Conservation (phyloP, 1,140 invertebrate genomes). For the Aphis craccivora region DNA sequence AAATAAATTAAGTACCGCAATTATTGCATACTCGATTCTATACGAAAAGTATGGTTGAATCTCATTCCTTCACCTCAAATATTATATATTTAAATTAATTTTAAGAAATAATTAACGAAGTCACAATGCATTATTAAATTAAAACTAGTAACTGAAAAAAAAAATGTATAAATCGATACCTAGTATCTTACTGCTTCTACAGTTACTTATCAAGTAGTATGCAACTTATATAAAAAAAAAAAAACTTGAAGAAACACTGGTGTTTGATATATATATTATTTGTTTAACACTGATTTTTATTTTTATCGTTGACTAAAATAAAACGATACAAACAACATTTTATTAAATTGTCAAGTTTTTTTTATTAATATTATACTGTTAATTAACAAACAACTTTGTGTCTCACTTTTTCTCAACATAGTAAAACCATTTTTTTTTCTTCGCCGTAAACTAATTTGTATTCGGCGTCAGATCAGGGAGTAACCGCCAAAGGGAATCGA, state of each 20-base stretch:
- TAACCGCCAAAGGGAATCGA: background rate
- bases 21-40: too few species aligned
- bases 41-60: too few species aligned
- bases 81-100: too few species aligned
- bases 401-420: background rate
- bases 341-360: background rate
- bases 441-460: background rate
- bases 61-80: too few species aligned
- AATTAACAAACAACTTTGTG: slow-evolving; percentile 25
- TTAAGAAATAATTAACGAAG: too few species aligned
- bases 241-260: background rate
- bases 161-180: too few species aligned
- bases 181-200: too few species aligned
- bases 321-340: background rate
- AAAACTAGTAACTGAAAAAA: too few species aligned
- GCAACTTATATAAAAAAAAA: background rate
- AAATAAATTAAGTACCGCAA: too few species aligned
- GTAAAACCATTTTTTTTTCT: background rate
- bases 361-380: slow-evolving; percentile 15
- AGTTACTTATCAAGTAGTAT: too few species aligned
- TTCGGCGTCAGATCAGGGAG: background rate
- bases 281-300: background rate
- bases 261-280: background rate
- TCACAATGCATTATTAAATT: too few species aligned
- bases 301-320: background rate